These are phyloP conservation scores for Xenentodon cancila DNA, from an alignment of 2,797 vertebrate species.

Conservation along the genomic window DNA sequence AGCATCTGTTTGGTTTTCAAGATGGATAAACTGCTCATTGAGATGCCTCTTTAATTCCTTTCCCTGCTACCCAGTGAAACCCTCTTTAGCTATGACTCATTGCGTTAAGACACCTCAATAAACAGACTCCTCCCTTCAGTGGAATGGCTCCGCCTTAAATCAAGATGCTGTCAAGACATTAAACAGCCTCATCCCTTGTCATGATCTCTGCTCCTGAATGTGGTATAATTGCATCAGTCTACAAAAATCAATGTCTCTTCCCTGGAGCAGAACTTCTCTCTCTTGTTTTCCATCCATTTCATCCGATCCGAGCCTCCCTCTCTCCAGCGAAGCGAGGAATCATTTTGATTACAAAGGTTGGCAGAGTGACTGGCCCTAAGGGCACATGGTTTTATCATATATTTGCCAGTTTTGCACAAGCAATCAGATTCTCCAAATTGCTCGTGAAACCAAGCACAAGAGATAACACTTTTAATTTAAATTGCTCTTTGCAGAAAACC, in stretches of 20 bases:
- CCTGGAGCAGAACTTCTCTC: slow-evolving; percentile 45
- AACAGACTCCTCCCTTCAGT: slow-evolving; percentile 38
- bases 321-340: slow-evolving; percentile 57
- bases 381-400: slow-evolving; percentile 57
- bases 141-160: slow-evolving; percentile 38
- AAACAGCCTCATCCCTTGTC: slow-evolving; percentile 29
- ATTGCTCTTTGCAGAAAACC: slow-evolving; percentile 48
- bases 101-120: slow-evolving; percentile 63
- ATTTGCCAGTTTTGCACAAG: slow-evolving; percentile 67
- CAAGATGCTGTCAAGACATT: slow-evolving; percentile 21
- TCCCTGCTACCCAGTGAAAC: slow-evolving; percentile 39
- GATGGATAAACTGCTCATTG: slow-evolving; percentile 56
- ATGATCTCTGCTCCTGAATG: slow-evolving; percentile 50
- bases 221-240: slow-evolving; percentile 47
- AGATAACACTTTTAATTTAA: slow-evolving; percentile 63
- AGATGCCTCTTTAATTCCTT: slow-evolving; percentile 66
- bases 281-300: slow-evolving; percentile 50
- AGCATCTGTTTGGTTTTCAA: slow-evolving; percentile 79
- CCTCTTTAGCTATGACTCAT: slow-evolving; percentile 68
- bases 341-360: slow-evolving; percentile 59
- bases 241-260: slow-evolving; percentile 46
- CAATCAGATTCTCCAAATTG: slow-evolving; percentile 73
- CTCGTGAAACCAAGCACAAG: slow-evolving; percentile 57
- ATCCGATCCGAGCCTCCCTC: slow-evolving; percentile 42
- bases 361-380: slow-evolving; percentile 42